Percentiles rank a stretch among this genome's conserved stretches.
phyloP scores from a whole-genome alignment of 2,888 invertebrate genomes.

The Campoplex capitator region DNA sequence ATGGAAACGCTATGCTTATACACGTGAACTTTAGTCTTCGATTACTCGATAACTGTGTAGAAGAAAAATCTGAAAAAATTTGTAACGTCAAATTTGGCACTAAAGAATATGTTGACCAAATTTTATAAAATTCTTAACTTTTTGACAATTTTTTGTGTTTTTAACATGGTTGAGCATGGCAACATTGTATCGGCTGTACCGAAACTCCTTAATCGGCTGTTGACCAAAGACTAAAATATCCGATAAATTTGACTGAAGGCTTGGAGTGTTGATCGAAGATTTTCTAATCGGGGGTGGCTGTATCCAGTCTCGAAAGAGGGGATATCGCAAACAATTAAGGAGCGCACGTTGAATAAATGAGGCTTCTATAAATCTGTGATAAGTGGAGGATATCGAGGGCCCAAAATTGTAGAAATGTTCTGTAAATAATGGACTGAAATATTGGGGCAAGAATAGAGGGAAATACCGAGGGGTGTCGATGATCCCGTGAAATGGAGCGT shows the following conservation, averaged over 20 bases:
- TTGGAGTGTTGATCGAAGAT: not conserved
- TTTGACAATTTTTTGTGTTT: too few species aligned
- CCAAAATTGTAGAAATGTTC: not conserved
- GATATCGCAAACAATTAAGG: not conserved
- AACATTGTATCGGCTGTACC: too few species aligned
- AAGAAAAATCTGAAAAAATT: too few species aligned
- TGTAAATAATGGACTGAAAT: not conserved
- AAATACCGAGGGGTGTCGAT: slow-evolving; percentile 57
- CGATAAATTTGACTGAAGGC: not conserved
- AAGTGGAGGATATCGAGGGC: not conserved
- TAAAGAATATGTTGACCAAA: too few species aligned
- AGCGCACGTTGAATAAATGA: not conserved
- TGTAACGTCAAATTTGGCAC: too few species aligned
- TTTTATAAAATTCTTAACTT: too few species aligned
- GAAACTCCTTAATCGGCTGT: not conserved
- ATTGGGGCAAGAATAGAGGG: slow-evolving; percentile 33
- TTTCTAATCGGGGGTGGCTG: too few species aligned
- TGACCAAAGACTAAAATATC: not conserved
- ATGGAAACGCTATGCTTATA: too few species aligned
- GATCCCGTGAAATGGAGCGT: slow-evolving; percentile 57
- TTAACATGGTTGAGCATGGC: too few species aligned
- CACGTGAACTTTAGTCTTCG: too few species aligned
- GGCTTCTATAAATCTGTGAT: not conserved
- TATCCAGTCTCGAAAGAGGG: not conserved
- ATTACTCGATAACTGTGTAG: too few species aligned